Evolutionary conservation across 2,113 vertebrate species (phyloP), one percentile per base, ranked within the genome.

Genomic region (Thamnophis sirtalis): DNA sequence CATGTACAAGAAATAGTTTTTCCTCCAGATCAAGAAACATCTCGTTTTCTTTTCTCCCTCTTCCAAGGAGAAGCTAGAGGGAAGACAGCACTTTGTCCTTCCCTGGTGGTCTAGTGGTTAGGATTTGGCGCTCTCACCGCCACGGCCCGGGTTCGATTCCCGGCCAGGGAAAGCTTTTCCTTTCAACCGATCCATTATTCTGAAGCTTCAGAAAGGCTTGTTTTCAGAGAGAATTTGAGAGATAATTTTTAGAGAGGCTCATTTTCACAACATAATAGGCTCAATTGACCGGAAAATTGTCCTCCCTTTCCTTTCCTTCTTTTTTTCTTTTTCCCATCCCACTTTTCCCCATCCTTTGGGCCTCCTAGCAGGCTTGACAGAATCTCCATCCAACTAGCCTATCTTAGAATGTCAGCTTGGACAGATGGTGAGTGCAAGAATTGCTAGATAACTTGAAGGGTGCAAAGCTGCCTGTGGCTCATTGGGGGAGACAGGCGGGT

Each of bases 51-150:
- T 68, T 33, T 68, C 28, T 68, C 28, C 13, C 28, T n/a, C 13
- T 73, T 33, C 68, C 5, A 38, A 19, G n/a, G n/a, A 73, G 68
- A 86, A 51, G 22, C 1, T 51, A n/a, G 33, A 80, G 89, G 4
- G 43, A 21, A 1, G 3, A 8, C 1, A 22, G 17, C 28, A 33
- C 0, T 19, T 22, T 55, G 19, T 13, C 33, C 43, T 21, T 98
- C 97, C 97, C 97, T 97, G 97, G 97, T 97, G 97, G 97, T 98
- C 97, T 98, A 98, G 97, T 98, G 98, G 97, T 97, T 96, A 98
- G 97, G 98, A 98, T 98, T 98, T 96, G 97, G 97, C 97, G 97
- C 97, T 98, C 97, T 98, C 97, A 97, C 97, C 97, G 97, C 97
- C 97, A 96, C 96, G 97, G 97, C 97, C 97, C 96, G 97, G 97